Conservation (phyloP, 2,113 vertebrate species). For the Hippocampus comes region DNA sequence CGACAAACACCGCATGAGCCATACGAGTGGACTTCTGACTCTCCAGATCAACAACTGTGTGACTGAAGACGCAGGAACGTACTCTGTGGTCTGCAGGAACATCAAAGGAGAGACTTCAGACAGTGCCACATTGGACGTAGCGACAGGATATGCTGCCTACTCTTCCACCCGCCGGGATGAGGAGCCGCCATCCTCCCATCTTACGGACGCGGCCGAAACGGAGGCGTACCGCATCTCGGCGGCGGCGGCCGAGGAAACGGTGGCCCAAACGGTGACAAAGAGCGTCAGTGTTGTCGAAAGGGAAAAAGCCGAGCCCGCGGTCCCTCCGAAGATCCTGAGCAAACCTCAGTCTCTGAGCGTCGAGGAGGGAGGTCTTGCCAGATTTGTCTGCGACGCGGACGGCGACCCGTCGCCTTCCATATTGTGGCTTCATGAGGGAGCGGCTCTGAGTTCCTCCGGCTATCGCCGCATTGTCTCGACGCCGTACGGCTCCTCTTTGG, state of each 20-base stretch:
- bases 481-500: constrained; percentile 84
- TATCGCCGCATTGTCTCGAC: constrained; percentile 80
- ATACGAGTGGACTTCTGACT: constrained; percentile 87
- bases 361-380: constrained; percentile 81
- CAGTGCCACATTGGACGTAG: constrained; percentile 90
- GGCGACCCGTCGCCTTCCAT: constrained; percentile 87
- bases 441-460: constrained; percentile 73
- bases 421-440: constrained; percentile 81
- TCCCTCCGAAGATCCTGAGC: constrained; percentile 82
- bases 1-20: constrained; percentile 83
- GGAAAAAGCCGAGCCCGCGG: constrained; percentile 69
- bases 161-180: constrained; percentile 83
- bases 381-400: constrained; percentile 88
- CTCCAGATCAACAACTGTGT: constrained; percentile 88
- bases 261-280: constrained; percentile 44
- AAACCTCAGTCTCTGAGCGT: constrained; percentile 87
- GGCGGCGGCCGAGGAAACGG: constrained; percentile 64
- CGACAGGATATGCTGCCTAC: constrained; percentile 82
- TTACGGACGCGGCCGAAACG: constrained; percentile 84
- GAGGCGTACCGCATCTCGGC: constrained; percentile 86
- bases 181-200: constrained; percentile 78
- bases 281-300: constrained; percentile 64
- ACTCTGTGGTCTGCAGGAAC: constrained; percentile 88
- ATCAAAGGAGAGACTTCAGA: constrained; percentile 92
- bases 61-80: constrained; percentile 88